Evolutionary conservation across 1,140 invertebrate genomes (phyloP), one percentile per base, ranked within the genome.

Genomic region (Hydropsyche tenuis): DNA sequence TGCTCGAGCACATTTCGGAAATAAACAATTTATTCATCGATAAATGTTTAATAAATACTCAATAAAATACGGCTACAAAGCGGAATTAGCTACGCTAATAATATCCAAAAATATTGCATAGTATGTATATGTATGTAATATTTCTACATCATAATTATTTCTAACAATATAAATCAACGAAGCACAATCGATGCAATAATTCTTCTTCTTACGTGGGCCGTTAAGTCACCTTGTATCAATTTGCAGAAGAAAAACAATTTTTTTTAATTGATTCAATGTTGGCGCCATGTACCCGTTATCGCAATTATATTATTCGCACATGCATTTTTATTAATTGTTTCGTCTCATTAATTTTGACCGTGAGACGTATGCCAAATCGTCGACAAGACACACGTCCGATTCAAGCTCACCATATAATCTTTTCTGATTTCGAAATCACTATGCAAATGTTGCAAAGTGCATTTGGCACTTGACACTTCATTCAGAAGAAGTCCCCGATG

Each of bases 181-280:
- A 37, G 30, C 30, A 37, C 30, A 37, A 37, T 37, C 3, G 30
- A 37, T 37, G 30, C 30, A 37, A 37, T 37, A 37, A 37, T 9
- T 37, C 30, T 37, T 37, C 30, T 37, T 4, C 30, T 53, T 53
- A 20, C 16, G 48, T 53, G 48, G 48, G 48, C n/a, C 14, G 48
- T 18, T 1, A 60, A 60, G 56, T 60, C 56, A 60, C 56, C 56
- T 60, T 60, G 56, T 23, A 16, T 53, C 20, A n/a, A 18, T 48
- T 53, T 37, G 30, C 16, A 9, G 18, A 53, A 18, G 2, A 9
- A 53, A 18, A 1, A 1, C n/a, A 53, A 20, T 53, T 7, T 53
- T 20, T 53, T 53, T 18, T 53, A 1, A 53, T 18, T 20, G 48
- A 37, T 53, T 7, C n/a, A 16, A 53, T 2, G 23, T 11, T 60